Conservation (phyloP, 1,140 invertebrate genomes). For the Drosophila quadrilineata region DNA sequence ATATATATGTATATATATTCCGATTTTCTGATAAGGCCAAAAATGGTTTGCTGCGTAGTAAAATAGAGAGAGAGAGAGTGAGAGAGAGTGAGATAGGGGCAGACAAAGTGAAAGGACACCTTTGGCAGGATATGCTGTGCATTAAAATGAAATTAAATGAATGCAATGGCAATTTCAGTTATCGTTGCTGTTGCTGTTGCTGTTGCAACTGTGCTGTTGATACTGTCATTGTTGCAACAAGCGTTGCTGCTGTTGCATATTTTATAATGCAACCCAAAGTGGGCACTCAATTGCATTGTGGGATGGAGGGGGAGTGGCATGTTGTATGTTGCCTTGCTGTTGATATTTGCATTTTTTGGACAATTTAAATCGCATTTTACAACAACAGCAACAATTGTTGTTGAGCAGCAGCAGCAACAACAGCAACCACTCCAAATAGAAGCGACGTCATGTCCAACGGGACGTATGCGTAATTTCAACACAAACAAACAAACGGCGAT, state of each 20-base stretch:
- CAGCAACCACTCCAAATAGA: conserved; percentile 9
- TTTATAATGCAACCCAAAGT: conserved; percentile 40
- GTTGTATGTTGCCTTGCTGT: conserved; percentile 3
- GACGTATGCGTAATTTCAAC: conserved; percentile 29
- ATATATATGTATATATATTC: too few species aligned
- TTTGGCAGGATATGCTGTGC: conserved; percentile 43
- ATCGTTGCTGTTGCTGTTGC: conserved; percentile 22
- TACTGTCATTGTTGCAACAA: conserved; percentile 65
- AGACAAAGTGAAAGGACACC: conserved; percentile 6
- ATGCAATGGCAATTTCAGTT: conserved; percentile 42
- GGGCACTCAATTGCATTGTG: not conserved
- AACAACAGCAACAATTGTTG: conserved; percentile 2
- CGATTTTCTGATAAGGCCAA: conserved; percentile 52
- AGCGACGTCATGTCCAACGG: conserved; percentile 19
- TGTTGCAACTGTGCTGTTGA: conserved; percentile 46
- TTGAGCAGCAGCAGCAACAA: not conserved
- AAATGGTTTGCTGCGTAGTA: conserved; percentile 54
- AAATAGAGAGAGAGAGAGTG: not conserved
- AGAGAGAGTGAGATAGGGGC: not conserved
- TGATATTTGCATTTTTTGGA: conserved; percentile 15
- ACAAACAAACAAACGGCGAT: conserved; percentile 9
- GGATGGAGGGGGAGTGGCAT: not conserved
- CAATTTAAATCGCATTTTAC: conserved; percentile 53
- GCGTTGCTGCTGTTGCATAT: conserved; percentile 61
- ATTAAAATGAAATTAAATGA: conserved; percentile 76